Evolutionary conservation across 2,797 vertebrate species (phyloP).

Genomic region (Lutjanus campechanus): DNA sequence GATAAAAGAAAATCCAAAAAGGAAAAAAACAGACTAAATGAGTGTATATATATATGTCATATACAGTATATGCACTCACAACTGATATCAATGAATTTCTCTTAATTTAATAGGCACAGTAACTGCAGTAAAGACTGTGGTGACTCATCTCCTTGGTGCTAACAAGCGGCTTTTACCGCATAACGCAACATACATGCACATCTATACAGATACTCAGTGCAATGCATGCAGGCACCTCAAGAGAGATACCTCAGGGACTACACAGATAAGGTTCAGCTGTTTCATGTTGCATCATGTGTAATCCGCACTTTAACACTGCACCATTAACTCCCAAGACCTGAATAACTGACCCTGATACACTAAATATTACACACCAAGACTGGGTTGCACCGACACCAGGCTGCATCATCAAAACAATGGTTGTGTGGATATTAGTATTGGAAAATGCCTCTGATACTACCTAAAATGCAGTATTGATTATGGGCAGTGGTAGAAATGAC

Average conservation of each 20-base stretch:
- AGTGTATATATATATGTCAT: not conserved
- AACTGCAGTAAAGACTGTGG: conserved; percentile 8
- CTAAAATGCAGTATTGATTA: too few species aligned
- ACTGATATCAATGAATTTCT: not conserved
- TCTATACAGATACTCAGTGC: not conserved
- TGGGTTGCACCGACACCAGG: not conserved
- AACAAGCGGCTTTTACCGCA: conserved; percentile 17
- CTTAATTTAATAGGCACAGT: not conserved
- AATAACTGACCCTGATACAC: conserved; percentile 19
- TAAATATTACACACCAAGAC: conserved; percentile 14
- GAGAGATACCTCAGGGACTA: conserved; percentile 17
- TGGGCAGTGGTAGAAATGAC: too few species aligned
- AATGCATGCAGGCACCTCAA: not conserved
- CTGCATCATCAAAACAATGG: not conserved
- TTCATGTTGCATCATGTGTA: conserved; percentile 9
- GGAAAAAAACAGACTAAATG: not conserved
- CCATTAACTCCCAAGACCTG: conserved; percentile 13
- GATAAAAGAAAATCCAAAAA: conserved; percentile 21
- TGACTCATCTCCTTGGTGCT: conserved; percentile 10
- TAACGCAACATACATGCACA: not conserved
- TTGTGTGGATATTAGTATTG: too few species aligned
- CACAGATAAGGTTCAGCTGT: conserved; percentile 25
- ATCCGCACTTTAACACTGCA: conserved; percentile 20
- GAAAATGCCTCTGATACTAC: not conserved
- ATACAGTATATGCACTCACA: not conserved